A percentile compares a stretch with the other conserved stretches of the same genome.
Conservation (phyloP, 2,113 vertebrate species). For the Xenopus tropicalis region DNA sequence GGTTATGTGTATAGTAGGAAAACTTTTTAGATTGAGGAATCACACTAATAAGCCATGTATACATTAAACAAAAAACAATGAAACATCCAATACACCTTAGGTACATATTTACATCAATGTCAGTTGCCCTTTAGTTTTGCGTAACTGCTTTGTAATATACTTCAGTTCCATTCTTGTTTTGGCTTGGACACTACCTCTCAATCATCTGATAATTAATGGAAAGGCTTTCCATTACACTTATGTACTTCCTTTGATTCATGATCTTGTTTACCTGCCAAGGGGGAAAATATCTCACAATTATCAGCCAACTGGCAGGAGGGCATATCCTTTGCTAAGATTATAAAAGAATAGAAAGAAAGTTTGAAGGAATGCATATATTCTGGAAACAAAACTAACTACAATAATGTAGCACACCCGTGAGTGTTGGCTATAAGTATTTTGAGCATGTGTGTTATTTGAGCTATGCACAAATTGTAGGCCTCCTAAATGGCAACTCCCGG, state of each 20-base stretch:
- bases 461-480: no score
- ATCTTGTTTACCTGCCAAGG: slow-evolving; percentile 4
- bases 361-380: background rate
- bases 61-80: no score
- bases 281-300: slow-evolving; percentile 1
- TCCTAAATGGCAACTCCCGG: no score
- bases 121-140: background rate
- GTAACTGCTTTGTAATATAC: background rate
- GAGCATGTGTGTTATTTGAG: no score
- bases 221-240: background rate
- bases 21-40: background rate
- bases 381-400: background rate
- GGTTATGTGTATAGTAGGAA: background rate
- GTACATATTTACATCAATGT: no score
- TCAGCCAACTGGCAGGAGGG: slow-evolving; percentile 1
- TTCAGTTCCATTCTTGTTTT: background rate
- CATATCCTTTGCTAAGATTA: background rate
- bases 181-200: background rate
- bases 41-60: no score
- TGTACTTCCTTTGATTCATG: slow-evolving; percentile 3
- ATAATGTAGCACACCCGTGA: no score
- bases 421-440: no score
- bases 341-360: background rate
- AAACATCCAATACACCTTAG: no score
- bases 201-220: background rate